Conservation (phyloP, 2,888 invertebrate species). For the Tethea ocularis region DNA sequence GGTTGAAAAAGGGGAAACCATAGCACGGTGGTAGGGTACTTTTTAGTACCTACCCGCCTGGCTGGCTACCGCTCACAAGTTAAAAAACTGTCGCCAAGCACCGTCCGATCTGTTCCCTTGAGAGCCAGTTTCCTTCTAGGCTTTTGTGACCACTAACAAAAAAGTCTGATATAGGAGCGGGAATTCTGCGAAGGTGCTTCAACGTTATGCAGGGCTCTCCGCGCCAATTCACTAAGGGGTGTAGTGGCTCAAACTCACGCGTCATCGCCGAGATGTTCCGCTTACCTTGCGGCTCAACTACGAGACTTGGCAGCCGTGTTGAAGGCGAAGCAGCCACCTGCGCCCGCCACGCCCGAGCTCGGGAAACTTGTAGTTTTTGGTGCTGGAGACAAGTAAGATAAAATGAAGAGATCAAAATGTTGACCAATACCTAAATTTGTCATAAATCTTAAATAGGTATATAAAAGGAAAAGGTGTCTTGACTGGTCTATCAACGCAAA, state of each 20-base stretch:
- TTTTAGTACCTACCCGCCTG: too few relatives aligned
- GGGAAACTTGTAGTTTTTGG: conserved; percentile 77
- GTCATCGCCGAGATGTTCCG: conserved; percentile 90
- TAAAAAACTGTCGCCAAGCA: too few relatives aligned
- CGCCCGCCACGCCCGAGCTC: conserved; percentile 67
- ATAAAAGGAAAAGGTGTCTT: too few relatives aligned
- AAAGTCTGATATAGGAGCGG: conserved; percentile 83
- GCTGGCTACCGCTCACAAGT: too few relatives aligned
- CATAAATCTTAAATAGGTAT: too few relatives aligned
- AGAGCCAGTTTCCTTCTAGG: too few relatives aligned
- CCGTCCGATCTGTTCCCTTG: too few relatives aligned
- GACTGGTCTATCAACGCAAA: too few relatives aligned
- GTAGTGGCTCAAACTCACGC: conserved; percentile 91
- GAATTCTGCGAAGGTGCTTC: conserved; percentile 92
- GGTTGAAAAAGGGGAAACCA: too few relatives aligned
- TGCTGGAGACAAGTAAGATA: conserved; percentile 74
- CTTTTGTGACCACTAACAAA: too few relatives aligned
- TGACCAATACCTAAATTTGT: neutral
- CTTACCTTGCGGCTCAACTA: conserved; percentile 87
- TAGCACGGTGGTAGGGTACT: too few relatives aligned
- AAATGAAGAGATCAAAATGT: neutral
- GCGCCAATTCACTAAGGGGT: conserved; percentile 86
- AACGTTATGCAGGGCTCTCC: conserved; percentile 87
- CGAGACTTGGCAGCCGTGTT: conserved; percentile 68
- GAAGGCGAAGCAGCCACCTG: conserved; percentile 59